Conservation (phyloP, 1,140 invertebrate species). For the Bicyclus anynana region DNA sequence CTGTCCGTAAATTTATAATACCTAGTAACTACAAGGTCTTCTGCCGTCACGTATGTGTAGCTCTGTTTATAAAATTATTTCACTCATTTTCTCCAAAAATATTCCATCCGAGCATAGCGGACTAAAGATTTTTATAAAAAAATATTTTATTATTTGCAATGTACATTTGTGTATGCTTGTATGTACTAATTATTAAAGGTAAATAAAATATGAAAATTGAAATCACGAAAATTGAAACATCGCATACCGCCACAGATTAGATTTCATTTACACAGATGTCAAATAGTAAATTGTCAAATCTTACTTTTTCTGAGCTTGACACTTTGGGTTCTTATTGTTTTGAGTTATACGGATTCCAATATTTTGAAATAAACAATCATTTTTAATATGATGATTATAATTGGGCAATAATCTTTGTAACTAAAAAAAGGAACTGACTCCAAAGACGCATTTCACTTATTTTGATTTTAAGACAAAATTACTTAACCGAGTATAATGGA, state of each 20-base stretch:
- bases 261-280: neutral
- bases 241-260: constrained; percentile 19
- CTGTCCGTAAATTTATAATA: constrained; percentile 52
- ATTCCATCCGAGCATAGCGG: constrained; percentile 33
- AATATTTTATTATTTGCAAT: constrained; percentile 43
- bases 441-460: too few relatives aligned
- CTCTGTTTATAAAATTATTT: constrained; percentile 43
- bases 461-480: too few relatives aligned
- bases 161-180: constrained; percentile 12
- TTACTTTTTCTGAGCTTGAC: too few relatives aligned
- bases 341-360: too few relatives aligned
- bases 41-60: constrained; percentile 40
- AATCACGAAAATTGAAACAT: constrained; percentile 32
- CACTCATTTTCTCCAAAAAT: constrained; percentile 56
- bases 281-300: too few relatives aligned
- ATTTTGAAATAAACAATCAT: too few relatives aligned
- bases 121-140: constrained; percentile 51
- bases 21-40: constrained; percentile 47
- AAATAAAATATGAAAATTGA: constrained; percentile 57
- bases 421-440: too few relatives aligned
- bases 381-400: too few relatives aligned
- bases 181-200: constrained; percentile 42
- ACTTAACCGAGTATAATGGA: too few relatives aligned
- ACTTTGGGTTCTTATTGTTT: too few relatives aligned
- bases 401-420: too few relatives aligned